These are phyloP conservation scores for Branchinecta sandiegonensis DNA, from an alignment of 2,888 invertebrate genomes.

Conservation along the genomic window DNA sequence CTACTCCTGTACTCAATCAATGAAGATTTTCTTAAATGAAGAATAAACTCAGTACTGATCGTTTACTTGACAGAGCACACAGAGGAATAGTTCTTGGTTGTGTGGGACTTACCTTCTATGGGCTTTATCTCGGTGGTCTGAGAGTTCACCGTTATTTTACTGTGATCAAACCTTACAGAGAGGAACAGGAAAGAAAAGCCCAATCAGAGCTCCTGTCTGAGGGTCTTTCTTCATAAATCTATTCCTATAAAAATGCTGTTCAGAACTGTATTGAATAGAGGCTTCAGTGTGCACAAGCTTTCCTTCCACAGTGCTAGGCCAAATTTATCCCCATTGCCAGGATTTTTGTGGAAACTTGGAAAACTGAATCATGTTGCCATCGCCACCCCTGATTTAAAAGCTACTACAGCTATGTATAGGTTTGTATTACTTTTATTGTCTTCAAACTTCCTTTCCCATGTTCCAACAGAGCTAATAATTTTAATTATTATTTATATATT, in stretches of 20 bases:
- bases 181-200: slow-evolving; percentile 35
- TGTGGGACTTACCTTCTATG: slow-evolving; percentile 42
- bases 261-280: too few relatives aligned
- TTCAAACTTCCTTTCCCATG: too few relatives aligned
- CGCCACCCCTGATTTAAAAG: slow-evolving; percentile 41
- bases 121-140: slow-evolving; percentile 37
- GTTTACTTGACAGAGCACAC: slow-evolving; percentile 38
- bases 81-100: slow-evolving; percentile 42
- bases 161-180: slow-evolving; percentile 37
- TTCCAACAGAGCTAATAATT: too few relatives aligned
- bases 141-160: slow-evolving; percentile 40
- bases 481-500: too few relatives aligned
- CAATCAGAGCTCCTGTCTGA: slow-evolving; percentile 36
- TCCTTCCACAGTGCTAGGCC: too few relatives aligned
- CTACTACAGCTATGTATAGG: slow-evolving; percentile 38
- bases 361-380: slow-evolving; percentile 45
- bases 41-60: too few relatives aligned
- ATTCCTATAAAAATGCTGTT: neutral
- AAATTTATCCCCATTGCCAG: slow-evolving; percentile 14
- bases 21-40: too few relatives aligned
- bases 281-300: too few relatives aligned
- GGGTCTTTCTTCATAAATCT: slow-evolving; percentile 6
- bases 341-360: slow-evolving; percentile 36
- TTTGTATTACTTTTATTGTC: slow-evolving; percentile 22
- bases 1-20: too few relatives aligned